phyloP scores from a whole-genome alignment of 2,797 vertebrate species.

The Cirrhinus mrigala region DNA sequence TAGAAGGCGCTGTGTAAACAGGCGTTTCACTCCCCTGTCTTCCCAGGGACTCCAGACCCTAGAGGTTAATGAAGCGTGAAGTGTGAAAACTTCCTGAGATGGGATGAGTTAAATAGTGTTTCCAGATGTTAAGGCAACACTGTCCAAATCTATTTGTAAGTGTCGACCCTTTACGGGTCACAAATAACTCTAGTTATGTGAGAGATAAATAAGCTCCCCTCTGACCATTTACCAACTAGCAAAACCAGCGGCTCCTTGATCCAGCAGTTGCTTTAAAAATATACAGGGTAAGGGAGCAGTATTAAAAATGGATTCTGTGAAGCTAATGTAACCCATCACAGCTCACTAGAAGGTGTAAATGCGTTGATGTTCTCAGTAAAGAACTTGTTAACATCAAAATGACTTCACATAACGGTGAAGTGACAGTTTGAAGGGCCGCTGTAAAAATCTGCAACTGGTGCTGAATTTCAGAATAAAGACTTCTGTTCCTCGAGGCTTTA shows the following conservation, averaged over 20 bases:
- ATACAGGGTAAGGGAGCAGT: constrained; percentile 31
- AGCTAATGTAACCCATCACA: constrained; percentile 36
- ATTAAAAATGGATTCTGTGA: constrained; percentile 40
- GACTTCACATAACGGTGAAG: constrained; percentile 35
- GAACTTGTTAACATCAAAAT: constrained; percentile 47
- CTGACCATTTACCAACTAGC: constrained; percentile 60
- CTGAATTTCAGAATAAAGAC: constrained; percentile 39
- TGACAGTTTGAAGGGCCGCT: constrained; percentile 44
- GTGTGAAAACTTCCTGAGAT: constrained; percentile 97
- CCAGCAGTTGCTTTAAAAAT: constrained; percentile 39
- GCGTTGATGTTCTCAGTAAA: constrained; percentile 47
- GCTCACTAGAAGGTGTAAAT: constrained; percentile 45
- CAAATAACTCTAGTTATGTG: constrained; percentile 71
- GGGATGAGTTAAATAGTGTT: constrained; percentile 89
- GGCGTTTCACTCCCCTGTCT: constrained; percentile 77
- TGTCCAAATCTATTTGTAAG: constrained; percentile 82
- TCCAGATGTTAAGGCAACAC: constrained; percentile 88
- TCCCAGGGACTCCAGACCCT: constrained; percentile 88
- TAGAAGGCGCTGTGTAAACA: constrained; percentile 74
- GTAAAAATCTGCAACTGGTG: constrained; percentile 40
- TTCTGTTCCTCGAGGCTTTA: constrained; percentile 29
- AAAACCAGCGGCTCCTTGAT: constrained; percentile 28
- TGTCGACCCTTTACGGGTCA: constrained; percentile 76
- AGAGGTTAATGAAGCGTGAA: constrained; percentile 96
- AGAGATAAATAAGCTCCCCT: constrained; percentile 72